Conservation (phyloP, 2,797 vertebrate species). For the Notolepis coatsorum region DNA sequence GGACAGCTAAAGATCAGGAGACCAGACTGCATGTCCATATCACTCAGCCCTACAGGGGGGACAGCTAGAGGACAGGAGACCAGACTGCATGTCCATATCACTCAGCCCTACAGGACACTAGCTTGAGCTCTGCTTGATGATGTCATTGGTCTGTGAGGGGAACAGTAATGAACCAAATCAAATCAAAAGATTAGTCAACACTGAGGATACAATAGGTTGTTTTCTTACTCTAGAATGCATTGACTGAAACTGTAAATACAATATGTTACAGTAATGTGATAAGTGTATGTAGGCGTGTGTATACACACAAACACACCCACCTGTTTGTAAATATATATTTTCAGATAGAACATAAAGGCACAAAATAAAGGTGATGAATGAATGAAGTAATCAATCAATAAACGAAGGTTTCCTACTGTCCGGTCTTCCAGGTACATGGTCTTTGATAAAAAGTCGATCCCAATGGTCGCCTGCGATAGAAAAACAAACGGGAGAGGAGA, state of each 20-base stretch:
- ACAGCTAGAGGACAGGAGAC: too few species aligned
- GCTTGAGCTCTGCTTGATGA: slow-evolving; percentile 45
- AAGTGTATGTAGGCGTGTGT: too few species aligned
- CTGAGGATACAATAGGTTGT: slow-evolving; percentile 37
- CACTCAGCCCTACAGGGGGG: too few species aligned
- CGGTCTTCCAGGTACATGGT: slow-evolving; percentile 95
- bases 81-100: too few species aligned
- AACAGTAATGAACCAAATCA: slow-evolving; percentile 62
- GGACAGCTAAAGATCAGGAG: too few species aligned
- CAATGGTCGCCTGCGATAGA: slow-evolving; percentile 87
- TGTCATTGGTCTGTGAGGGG: slow-evolving; percentile 59
- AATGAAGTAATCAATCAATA: not conserved
- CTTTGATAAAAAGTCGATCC: slow-evolving; percentile 94
- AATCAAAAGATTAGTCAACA: slow-evolving; percentile 69
- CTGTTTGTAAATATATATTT: too few species aligned
- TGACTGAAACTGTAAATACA: slow-evolving; percentile 13
- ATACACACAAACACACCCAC: too few species aligned
- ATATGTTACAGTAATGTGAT: too few species aligned
- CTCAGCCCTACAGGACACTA: too few species aligned
- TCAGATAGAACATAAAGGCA: too few species aligned
- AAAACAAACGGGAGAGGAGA: slow-evolving; percentile 35
- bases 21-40: too few species aligned
- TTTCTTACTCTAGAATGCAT: slow-evolving; percentile 23
- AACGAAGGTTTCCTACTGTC: slow-evolving; percentile 81
- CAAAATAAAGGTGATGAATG: too few species aligned